Evolutionary conservation across 2,113 vertebrate genomes (phyloP).

Genomic region (Gymnocephalus cernua): DNA sequence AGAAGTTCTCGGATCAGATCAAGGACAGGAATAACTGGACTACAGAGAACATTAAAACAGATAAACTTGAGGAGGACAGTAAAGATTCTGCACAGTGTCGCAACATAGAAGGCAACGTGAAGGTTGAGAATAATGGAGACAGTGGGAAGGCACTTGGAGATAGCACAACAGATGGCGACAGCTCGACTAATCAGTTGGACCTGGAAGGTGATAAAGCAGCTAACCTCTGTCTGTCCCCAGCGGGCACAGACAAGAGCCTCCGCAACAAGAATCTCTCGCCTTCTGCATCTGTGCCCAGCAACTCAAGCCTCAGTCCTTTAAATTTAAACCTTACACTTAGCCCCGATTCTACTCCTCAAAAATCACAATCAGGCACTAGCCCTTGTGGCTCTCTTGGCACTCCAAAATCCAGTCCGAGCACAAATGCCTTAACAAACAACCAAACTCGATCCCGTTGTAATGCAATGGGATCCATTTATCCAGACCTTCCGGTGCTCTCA

Average conservation of each 20-base stretch:
- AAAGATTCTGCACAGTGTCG: conserved; percentile 50
- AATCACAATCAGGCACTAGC: conserved; percentile 74
- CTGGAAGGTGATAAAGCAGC: conserved; percentile 71
- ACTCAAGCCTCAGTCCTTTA: conserved; percentile 73
- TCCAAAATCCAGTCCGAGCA: conserved; percentile 67
- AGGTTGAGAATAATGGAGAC: conserved; percentile 55
- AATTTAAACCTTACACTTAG: conserved; percentile 79
- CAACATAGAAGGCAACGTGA: conserved; percentile 60
- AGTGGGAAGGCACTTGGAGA: conserved; percentile 55
- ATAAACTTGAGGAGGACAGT: conserved; percentile 45
- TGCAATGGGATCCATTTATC: conserved; percentile 44
- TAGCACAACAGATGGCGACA: conserved; percentile 66
- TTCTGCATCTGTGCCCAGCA: conserved; percentile 76
- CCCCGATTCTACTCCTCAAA: conserved; percentile 79
- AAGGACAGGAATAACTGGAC: conserved; percentile 32
- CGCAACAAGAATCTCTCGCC: conserved; percentile 74
- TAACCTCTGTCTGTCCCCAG: conserved; percentile 68
- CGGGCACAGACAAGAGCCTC: conserved; percentile 64
- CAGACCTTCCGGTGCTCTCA: conserved; percentile 76
- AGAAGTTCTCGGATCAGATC: conserved; percentile 46
- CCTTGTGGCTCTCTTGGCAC: conserved; percentile 67
- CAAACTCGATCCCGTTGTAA: conserved; percentile 60
- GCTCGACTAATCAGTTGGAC: conserved; percentile 64
- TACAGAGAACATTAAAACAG: conserved; percentile 42
- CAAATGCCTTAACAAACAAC: conserved; percentile 76